Evolutionary conservation across 2,113 vertebrate species (phyloP).

Genomic region (Fulica atra): DNA sequence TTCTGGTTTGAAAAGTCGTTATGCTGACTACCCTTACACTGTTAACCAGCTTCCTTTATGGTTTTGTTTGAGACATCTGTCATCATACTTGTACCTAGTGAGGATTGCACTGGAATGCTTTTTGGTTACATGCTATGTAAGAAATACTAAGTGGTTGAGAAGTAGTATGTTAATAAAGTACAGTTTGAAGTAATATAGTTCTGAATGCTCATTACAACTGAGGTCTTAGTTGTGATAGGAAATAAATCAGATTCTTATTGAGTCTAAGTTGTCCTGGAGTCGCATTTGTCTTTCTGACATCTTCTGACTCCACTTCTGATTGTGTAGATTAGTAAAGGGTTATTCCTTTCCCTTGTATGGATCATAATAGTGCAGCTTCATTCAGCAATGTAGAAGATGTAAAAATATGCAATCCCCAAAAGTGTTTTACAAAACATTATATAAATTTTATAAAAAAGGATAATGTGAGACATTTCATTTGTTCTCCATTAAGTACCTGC

Average conservation of each 20-base stretch:
- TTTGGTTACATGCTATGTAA: not conserved
- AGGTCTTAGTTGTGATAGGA: not conserved
- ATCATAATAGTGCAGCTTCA: not conserved
- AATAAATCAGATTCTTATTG: not conserved
- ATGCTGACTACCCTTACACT: not conserved
- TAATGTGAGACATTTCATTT: not conserved
- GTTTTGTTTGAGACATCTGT: not conserved
- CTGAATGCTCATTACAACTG: not conserved
- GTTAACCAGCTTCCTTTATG: not conserved
- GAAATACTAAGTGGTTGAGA: not conserved
- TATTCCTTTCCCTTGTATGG: not conserved
- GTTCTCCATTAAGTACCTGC: not conserved
- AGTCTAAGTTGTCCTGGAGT: not conserved
- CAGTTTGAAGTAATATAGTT: not conserved
- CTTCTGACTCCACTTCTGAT: not conserved
- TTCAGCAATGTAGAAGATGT: not conserved
- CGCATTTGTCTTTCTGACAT: not conserved
- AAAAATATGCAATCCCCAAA: not conserved
- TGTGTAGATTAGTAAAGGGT: not conserved
- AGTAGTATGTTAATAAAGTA: not conserved
- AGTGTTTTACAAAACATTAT: not conserved
- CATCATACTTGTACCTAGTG: not conserved
- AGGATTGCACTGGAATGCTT: not conserved
- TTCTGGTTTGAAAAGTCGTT: not conserved
- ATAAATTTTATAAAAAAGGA: not conserved